Evolutionary conservation across 2,797 vertebrate species (phyloP), one percentile per base, ranked within the genome.

Genomic region (Enteromius argenteus): DNA sequence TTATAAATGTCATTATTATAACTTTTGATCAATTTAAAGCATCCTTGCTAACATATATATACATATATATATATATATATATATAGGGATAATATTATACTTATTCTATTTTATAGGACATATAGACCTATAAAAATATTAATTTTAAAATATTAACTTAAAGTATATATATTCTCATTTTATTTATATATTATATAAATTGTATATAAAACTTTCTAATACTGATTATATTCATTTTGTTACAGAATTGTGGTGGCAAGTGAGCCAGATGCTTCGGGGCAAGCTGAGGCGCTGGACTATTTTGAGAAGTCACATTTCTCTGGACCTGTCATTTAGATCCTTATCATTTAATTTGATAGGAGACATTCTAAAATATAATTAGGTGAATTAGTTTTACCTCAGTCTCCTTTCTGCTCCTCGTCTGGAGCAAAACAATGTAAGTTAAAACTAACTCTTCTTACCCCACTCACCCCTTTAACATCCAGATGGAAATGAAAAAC

Each of bases 341-440:
- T 30, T 68, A 80, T 80, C 66, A 69, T 80, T 80, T 69, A 80
- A 80, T 80, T 80, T 80, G 79, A 71, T 60, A 30, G 23, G 66
- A 30, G 3, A 21, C 79, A 72, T 58, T 81, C n/a, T 80, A 21
- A 68, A 80, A 67, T 35, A 53, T 53, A 67, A 80, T 66, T 80
- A 23, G 8, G 21, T 23, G 62, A 53, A 68, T 80, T 68, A 15
- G 8, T 80, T 68, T 39, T 80, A 53, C 21, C 44, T 68, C 21
- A 15, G 60, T n/a, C 5, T 51, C 30, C 10, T 64, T 44, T 78
- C 44, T 68, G 30, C 14, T 79, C 44, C 62, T 11, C n/a, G 2
- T 13, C 32, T 37, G 32, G 7, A 53, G 62, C 27, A 64, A 79
- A 77, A 77, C 2, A 53, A 27, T 2, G 2, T 14, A 64, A 66